phyloP scores from a whole-genome alignment of 2,113 vertebrate species.

The Etheostoma spectabile region DNA sequence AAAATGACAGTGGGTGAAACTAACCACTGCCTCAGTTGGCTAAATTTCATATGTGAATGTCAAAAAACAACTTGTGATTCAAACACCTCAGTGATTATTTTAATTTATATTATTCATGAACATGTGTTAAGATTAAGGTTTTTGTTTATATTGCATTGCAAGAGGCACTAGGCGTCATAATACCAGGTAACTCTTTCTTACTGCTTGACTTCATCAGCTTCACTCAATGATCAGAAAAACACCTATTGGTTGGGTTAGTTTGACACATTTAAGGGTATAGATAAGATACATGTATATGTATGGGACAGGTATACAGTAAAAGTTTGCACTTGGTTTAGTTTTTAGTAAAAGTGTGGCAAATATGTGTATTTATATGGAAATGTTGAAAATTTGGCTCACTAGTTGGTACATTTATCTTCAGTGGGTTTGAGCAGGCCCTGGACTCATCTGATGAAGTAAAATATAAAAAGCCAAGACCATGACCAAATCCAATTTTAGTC shows the following conservation, averaged over 20 bases:
- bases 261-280: background rate
- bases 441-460: constrained; percentile 22
- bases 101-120: too few species aligned
- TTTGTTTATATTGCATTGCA: background rate
- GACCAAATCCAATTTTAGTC: constrained; percentile 32
- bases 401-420: background rate
- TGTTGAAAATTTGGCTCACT: background rate
- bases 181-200: background rate
- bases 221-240: background rate
- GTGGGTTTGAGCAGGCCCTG: constrained; percentile 1
- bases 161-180: background rate
- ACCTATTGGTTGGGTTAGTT: background rate
- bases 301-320: background rate
- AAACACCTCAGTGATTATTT: background rate
- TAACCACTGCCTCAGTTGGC: background rate
- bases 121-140: background rate
- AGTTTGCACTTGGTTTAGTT: background rate
- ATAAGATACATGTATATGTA: too few species aligned
- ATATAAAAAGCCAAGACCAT: constrained; percentile 30
- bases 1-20: background rate
- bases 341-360: background rate
- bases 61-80: background rate
- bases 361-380: background rate
- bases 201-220: background rate
- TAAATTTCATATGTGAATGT: background rate